Base-by-base conservation (phyloP, 2,888 invertebrate species). In the Piscicola geometra region DNA sequence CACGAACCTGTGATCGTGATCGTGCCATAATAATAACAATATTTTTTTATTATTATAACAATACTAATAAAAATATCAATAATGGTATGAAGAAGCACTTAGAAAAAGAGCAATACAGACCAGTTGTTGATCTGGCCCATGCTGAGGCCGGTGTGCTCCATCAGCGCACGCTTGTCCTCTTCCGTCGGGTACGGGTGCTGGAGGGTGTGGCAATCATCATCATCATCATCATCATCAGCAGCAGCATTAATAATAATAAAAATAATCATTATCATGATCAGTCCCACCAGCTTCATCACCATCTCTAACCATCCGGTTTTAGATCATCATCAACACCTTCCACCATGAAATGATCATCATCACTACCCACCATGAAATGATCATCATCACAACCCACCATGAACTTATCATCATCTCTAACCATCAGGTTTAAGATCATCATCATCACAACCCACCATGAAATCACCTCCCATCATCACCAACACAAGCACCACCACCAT, bases 161-260 rank as follows among this genome's bases (percentile, higher is more conserved):
- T 93, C 77, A 95, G 91, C 78, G 92, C 90, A 47, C 93, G 89
- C 85, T 95, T 95, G 85, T 95, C 94, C 83, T 94, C 94, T 85
- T 94, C 94, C 71, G 94, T 94, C 0, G 95, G 95, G 85, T 95
- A 95, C 0, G 94, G 94, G 87, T 94, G 94, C 93, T 94, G 87
- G 0, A 18, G 18, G n/a, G 0, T 52, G 52, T 28, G 28, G 25
- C 2, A 64, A 18, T n/a, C 21, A 3, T 35, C 35, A 32, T 32
- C 0, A 68, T 68, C n/a, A n/a, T n/a, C n/a, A n/a, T n/a, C n/a
- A n/a, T n/a, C n/a, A n/a, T n/a, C n/a, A n/a, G n/a, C n/a, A n/a
- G n/a, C n/a, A n/a, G n/a, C n/a, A n/a, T n/a, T n/a, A n/a, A n/a
- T n/a, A n/a, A n/a, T n/a, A n/a, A n/a, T n/a, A n/a, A n/a, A n/a